Conservation (phyloP, 2,113 vertebrate species). For the Caretta caretta region DNA sequence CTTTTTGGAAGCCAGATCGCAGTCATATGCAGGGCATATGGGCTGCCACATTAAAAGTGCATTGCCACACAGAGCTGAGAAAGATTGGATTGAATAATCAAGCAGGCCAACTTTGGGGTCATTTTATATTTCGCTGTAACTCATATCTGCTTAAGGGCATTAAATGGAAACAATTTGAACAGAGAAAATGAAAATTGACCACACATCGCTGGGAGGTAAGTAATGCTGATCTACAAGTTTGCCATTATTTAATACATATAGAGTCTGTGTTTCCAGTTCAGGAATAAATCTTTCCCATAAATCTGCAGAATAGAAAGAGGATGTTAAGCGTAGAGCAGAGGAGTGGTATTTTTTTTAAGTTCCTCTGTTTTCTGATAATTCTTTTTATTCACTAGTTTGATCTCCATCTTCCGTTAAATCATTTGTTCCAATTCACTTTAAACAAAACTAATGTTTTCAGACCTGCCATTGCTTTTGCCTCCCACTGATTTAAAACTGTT, state of each 20-base stretch:
- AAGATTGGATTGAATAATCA: background rate
- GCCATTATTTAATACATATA: accelerated
- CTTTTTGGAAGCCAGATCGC: conserved; percentile 4
- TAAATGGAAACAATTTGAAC: background rate
- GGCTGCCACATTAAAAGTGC: background rate
- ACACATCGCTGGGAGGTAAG: background rate
- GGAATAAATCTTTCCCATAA: background rate
- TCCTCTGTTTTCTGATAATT: background rate
- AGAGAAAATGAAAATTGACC: background rate
- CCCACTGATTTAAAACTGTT: background rate
- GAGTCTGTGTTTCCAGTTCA: background rate
- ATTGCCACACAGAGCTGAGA: accelerated
- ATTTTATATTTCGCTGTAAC: background rate
- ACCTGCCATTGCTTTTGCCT: background rate
- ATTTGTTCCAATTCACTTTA: conserved; percentile 1
- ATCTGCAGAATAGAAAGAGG: background rate
- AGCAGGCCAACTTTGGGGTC: background rate
- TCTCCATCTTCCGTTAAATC: background rate
- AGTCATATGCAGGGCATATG: conserved; percentile 42
- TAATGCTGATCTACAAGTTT: background rate
- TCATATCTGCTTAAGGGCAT: background rate
- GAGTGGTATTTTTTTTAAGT: background rate
- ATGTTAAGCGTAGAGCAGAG: background rate
- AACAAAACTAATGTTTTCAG: background rate
- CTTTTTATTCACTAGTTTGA: background rate